phyloP scores from a whole-genome alignment of 2,113 vertebrate species.

The Sapayoa aenigma region DNA sequence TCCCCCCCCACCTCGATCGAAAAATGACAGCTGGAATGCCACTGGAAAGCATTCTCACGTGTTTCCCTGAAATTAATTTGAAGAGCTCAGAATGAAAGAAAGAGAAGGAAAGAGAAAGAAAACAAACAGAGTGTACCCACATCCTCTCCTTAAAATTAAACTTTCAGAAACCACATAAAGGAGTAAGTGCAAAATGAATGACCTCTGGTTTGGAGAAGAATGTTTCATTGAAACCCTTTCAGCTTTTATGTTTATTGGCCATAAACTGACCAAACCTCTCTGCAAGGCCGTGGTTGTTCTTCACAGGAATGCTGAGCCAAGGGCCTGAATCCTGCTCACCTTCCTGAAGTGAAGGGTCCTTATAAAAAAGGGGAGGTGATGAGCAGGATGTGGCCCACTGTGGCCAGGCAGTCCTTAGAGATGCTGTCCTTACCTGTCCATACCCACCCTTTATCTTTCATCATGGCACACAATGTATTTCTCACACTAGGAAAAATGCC shows the following conservation, averaged over 20 bases:
- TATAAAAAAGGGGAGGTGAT: not conserved
- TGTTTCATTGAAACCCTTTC: slow-evolving; percentile 52
- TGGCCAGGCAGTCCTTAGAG: not conserved
- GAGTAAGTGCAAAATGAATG: slow-evolving; percentile 59
- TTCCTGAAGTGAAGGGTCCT: not conserved
- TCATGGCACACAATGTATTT: not conserved
- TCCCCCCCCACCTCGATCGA: not conserved
- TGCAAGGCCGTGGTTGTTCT: not conserved
- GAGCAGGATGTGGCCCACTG: not conserved
- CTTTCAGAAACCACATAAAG: slow-evolving; percentile 68
- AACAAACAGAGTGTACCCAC: slow-evolving; percentile 52
- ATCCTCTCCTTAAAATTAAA: slow-evolving; percentile 69
- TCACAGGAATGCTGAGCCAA: not conserved
- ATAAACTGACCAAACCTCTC: slow-evolving; percentile 42
- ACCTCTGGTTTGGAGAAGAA: slow-evolving; percentile 68
- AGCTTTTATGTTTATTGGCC: slow-evolving; percentile 58
- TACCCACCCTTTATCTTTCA: not conserved
- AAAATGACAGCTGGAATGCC: slow-evolving; percentile 59
- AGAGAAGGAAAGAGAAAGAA: slow-evolving; percentile 23
- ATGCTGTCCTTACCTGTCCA: not conserved
- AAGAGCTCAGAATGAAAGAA: slow-evolving; percentile 37
- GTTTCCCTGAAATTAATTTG: slow-evolving; percentile 42
- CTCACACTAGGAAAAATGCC: not conserved
- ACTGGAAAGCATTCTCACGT: not conserved
- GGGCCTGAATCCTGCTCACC: not conserved